A percentile compares a stretch with the other conserved stretches of the same genome.
These are phyloP conservation scores for Mesoclemmys tuberculata DNA, from an alignment of 2,113 vertebrate genomes.

Conservation along the genomic window DNA sequence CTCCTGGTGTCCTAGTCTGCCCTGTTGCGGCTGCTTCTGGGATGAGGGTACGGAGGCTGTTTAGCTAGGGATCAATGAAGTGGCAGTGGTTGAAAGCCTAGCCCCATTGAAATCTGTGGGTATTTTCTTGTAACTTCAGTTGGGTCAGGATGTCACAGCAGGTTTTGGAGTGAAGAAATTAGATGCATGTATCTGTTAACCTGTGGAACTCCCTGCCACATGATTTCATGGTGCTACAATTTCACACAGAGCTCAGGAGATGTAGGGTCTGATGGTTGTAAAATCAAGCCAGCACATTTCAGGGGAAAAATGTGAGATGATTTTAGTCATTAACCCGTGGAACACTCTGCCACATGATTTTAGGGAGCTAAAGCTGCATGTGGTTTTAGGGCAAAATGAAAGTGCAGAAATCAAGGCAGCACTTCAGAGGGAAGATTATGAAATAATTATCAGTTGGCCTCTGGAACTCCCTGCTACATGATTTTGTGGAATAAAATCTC, in stretches of 20 bases:
- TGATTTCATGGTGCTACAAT: neutral
- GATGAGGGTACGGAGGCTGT: neutral
- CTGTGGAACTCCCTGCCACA: neutral
- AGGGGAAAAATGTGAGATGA: neutral
- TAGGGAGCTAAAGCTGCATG: neutral
- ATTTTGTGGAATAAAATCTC: neutral
- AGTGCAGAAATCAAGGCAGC: neutral
- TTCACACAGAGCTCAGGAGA: neutral
- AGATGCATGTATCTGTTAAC: neutral
- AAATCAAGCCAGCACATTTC: neutral
- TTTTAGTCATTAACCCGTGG: neutral
- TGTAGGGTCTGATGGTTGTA: neutral
- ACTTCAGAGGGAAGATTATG: neutral
- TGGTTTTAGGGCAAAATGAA: neutral
- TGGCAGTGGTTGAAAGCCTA: neutral
- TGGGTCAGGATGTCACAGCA: neutral
- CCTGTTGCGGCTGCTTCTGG: neutral
- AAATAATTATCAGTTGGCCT: neutral
- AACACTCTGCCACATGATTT: neutral
- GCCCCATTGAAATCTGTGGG: neutral
- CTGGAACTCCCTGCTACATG: neutral
- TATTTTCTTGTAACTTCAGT: neutral
- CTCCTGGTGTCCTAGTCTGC: neutral
- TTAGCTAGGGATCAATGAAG: neutral
- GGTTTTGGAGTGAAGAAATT: neutral